Conservation (phyloP, 2,888 invertebrate genomes). For the Meiosimyza platycephala region DNA sequence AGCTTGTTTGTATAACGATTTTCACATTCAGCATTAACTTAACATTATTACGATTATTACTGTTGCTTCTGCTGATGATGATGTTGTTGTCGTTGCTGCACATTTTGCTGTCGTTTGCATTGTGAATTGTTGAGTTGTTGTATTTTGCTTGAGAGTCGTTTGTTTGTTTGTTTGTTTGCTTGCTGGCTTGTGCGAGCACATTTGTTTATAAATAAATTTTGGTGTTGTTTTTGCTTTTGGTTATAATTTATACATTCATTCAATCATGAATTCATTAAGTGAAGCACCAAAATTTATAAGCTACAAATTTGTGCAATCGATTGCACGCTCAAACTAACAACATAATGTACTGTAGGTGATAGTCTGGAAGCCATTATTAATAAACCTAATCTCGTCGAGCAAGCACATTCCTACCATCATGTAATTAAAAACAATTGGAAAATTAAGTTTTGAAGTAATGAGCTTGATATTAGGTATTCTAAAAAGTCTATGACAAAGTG, state of each 20-base stretch:
- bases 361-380: too few relatives aligned
- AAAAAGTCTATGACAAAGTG: too few relatives aligned
- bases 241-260: constrained; percentile 26
- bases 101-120: constrained; percentile 19
- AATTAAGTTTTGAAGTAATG: too few relatives aligned
- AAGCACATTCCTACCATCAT: too few relatives aligned
- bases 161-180: constrained; percentile 5
- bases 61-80: constrained; percentile 26
- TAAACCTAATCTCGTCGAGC: too few relatives aligned
- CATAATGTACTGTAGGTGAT: too few relatives aligned
- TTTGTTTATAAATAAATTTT: constrained; percentile 13
- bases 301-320: constrained; percentile 17
- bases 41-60: background rate
- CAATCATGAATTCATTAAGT: constrained; percentile 20
- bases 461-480: too few relatives aligned
- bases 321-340: background rate
- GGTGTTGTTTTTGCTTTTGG: constrained; percentile 9
- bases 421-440: too few relatives aligned
- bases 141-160: constrained; percentile 24
- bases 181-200: background rate
- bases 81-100: constrained; percentile 10
- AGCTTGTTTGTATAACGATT: too few relatives aligned
- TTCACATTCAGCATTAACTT: too few relatives aligned
- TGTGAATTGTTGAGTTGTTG: constrained; percentile 26
- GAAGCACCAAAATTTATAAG: background rate